phyloP scores from a whole-genome alignment of 2,888 invertebrate species.

The Drosophila prostipennis region DNA sequence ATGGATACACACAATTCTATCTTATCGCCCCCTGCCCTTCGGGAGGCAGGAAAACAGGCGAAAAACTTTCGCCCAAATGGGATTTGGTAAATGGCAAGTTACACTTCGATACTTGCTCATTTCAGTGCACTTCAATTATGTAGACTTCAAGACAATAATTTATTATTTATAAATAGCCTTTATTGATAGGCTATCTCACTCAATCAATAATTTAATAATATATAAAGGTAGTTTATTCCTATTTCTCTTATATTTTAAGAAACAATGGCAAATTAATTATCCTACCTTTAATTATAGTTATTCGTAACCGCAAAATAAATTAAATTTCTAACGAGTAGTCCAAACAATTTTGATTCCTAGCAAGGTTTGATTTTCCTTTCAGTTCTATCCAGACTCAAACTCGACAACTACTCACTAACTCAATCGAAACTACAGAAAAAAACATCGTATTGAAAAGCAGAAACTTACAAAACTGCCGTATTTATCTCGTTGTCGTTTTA shows the following conservation, averaged over 20 bases:
- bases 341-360: background rate
- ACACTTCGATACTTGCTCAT: background rate
- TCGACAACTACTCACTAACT: background rate
- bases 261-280: no score
- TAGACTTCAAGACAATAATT: background rate
- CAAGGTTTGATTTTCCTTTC: conserved; percentile 24
- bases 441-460: conserved; percentile 34
- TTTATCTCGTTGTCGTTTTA: conserved; percentile 33
- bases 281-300: no score
- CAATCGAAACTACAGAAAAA: conserved; percentile 9
- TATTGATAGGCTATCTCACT: background rate
- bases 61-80: conserved; percentile 38
- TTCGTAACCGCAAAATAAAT: no score
- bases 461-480: conserved; percentile 58
- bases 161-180: background rate
- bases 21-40: conserved; percentile 45
- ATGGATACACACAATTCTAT: conserved; percentile 69
- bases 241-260: no score
- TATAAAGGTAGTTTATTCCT: no score
- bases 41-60: conserved; percentile 1
- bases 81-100: conserved; percentile 7
- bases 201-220: no score
- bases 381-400: background rate
- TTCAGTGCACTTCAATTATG: conserved; percentile 9
- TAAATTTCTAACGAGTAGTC: no score